Percentiles rank a stretch among this genome's conserved stretches.
Conservation (phyloP, 2,797 vertebrate genomes). For the Scarus forsteni region DNA sequence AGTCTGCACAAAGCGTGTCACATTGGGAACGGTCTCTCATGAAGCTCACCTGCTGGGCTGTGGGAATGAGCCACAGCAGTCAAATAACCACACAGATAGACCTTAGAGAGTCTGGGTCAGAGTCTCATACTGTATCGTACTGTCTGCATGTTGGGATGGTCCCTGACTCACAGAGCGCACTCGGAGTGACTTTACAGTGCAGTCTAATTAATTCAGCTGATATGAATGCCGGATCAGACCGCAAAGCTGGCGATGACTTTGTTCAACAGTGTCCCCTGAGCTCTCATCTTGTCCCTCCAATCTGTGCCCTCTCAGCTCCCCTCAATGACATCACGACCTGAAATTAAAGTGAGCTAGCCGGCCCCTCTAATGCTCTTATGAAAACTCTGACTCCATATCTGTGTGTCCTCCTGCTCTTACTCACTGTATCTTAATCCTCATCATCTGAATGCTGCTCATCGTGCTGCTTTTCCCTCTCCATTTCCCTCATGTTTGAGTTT, state of each 20-base stretch:
- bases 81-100: constrained; percentile 36
- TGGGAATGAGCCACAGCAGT: constrained; percentile 42
- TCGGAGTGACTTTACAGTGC: not conserved
- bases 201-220: constrained; percentile 20
- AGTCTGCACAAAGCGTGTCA: constrained; percentile 36
- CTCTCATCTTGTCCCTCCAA: constrained; percentile 40
- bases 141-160: constrained; percentile 3
- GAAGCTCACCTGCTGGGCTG: constrained; percentile 40
- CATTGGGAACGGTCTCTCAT: constrained; percentile 31
- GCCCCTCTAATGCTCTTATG: constrained; percentile 33
- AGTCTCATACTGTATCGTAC: not conserved
- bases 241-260: constrained; percentile 16
- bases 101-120: constrained; percentile 22
- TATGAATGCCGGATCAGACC: constrained; percentile 23
- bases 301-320: constrained; percentile 51
- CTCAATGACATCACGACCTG: constrained; percentile 61
- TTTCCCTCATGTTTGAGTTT: constrained; percentile 44
- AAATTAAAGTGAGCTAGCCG: constrained; percentile 50
- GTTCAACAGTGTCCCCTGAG: constrained; percentile 22
- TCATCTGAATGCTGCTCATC: constrained; percentile 44
- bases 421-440: constrained; percentile 66
- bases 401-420: constrained; percentile 30
- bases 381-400: constrained; percentile 31
- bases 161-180: constrained; percentile 23
- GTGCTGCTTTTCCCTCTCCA: constrained; percentile 6